Base-by-base conservation (phyloP, 1,140 invertebrate species). In the Rhagoletis pomonella region DNA sequence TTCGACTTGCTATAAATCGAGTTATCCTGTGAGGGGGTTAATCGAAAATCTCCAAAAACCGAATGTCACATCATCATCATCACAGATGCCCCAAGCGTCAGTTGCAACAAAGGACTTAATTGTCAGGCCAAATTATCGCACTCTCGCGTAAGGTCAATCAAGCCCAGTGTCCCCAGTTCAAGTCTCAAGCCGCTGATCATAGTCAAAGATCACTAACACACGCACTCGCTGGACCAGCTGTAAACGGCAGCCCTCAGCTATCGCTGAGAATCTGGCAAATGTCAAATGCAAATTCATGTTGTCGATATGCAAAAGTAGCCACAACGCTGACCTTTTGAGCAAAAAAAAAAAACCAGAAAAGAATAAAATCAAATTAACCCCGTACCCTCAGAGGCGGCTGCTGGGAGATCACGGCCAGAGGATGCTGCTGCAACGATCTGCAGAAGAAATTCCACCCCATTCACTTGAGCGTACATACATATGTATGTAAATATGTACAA, bases 221-320 rank as follows among this genome's bases (percentile, higher is more conserved):
- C 73, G 19, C n/a, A 81, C 1, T 9, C 47, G 44, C n/a, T 81
- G n/a, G 44, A 14, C 47, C n/a, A 67, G n/a, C 3, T 9, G 44
- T 29, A 29, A 29, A 29, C 29, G 29, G 29, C 29, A 29, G 29
- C 29, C 29, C 29, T 29, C 29, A 29, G 29, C 29, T 29, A 29
- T 29, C 29, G 29, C 29, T 29, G 29, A 29, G 29, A 7, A 47
- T 77, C 14, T 17, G 17, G n/a, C 7, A 77, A 77, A 81, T 50
- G 73, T 19, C 73, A 81, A 81, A 81, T 81, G 73, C 73, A 81
- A 81, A 81, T 81, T 50, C 73, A 58, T 55, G 73, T 81, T 81
- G n/a, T 19, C 47, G 73, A 81, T 44, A 55, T 81, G 73, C n/a
- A 81, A 55, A 81, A 81, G n/a, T 81, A 81, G 44, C 47, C 73